These are phyloP conservation scores for Apostichopus leukothele DNA, from an alignment of 53 echinoderm and acorn worm species.

Conservation along the genomic window DNA sequence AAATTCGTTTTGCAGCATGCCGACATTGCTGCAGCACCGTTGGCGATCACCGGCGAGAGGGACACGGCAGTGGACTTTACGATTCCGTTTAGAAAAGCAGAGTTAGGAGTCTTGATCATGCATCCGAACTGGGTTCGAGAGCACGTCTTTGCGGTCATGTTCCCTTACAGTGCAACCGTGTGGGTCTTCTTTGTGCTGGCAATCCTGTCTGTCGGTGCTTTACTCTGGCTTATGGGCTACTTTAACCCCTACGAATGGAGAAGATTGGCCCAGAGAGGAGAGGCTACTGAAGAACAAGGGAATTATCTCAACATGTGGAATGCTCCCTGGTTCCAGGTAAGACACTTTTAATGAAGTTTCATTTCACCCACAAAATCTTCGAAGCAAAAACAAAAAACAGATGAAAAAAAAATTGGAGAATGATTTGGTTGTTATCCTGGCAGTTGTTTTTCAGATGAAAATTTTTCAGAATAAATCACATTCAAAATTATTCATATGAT, in stretches of 20 bases:
- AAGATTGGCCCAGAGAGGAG: constrained; percentile 51
- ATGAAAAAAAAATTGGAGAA: no score
- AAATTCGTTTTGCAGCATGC: constrained; percentile 62
- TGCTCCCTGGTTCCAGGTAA: constrained; percentile 74
- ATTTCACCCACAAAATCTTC: background rate
- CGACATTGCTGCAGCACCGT: constrained; percentile 86
- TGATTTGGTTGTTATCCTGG: no score
- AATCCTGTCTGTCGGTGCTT: constrained; percentile 55
- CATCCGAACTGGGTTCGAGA: constrained; percentile 90
- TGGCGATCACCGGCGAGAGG: constrained; percentile 76
- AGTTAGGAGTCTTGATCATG: constrained; percentile 80
- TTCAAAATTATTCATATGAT: no score
- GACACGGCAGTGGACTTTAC: constrained; percentile 82
- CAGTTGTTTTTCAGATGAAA: no score
- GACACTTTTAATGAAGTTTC: no score
- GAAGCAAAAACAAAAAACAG: background rate
- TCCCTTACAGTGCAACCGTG: constrained; percentile 75
- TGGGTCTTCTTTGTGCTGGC: constrained; percentile 81
- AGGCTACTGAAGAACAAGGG: constrained; percentile 62
- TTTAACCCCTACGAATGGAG: constrained; percentile 73
- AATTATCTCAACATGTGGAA: constrained; percentile 74
- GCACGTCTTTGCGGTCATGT: constrained; percentile 78
- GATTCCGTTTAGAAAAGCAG: constrained; percentile 76
- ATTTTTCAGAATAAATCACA: background rate
- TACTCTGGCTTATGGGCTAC: constrained; percentile 63